Percentiles rank a stretch among this genome's conserved stretches.
phyloP scores from a whole-genome alignment of 2,113 vertebrate genomes.

The Agapornis roseicollis region DNA sequence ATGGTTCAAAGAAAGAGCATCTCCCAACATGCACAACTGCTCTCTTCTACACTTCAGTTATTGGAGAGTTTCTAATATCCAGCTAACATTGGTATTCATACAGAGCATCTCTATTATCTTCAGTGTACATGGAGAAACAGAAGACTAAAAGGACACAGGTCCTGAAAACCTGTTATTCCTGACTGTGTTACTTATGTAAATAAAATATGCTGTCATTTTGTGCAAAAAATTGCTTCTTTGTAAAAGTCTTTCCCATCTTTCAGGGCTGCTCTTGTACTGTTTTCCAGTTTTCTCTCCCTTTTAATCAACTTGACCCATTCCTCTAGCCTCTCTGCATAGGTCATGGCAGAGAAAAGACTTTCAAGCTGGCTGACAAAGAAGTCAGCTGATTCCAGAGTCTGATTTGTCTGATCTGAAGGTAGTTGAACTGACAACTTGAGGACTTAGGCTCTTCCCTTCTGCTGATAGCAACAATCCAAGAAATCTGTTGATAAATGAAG shows the following conservation, averaged over 20 bases:
- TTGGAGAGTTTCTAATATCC: background rate
- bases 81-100: background rate
- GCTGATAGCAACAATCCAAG: background rate
- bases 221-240: background rate
- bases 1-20: background rate
- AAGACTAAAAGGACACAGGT: background rate
- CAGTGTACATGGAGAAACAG: background rate
- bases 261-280: background rate
- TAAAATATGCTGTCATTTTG: background rate
- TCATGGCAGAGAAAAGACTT: background rate
- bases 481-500: background rate
- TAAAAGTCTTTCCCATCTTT: background rate
- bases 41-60: background rate
- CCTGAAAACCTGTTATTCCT: background rate
- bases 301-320: background rate
- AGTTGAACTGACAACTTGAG: background rate
- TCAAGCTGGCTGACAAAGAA: background rate
- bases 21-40: background rate
- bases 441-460: background rate
- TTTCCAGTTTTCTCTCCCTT: background rate
- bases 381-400: background rate
- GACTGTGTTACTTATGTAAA: background rate
- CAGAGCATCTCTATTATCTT: background rate
- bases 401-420: background rate
- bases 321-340: background rate